Conservation (phyloP, 1,140 invertebrate species). For the Chironomus striatipennis region DNA sequence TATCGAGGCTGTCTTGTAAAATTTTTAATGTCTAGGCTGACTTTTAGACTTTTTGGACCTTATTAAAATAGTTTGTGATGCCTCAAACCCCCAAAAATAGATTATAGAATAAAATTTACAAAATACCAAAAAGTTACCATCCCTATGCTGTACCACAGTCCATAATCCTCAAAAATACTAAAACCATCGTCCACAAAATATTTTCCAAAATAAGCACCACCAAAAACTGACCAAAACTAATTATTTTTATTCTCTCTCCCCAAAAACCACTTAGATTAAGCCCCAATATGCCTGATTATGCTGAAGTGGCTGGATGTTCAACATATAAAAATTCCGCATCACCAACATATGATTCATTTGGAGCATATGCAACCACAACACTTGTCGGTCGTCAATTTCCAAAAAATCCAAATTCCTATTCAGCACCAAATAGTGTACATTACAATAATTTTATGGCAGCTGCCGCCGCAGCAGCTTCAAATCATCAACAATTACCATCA, state of each 20-base stretch:
- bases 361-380: conserved; percentile 40
- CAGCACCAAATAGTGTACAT: conserved; percentile 37
- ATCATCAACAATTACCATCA: background rate
- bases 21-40: background rate
- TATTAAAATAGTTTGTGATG: background rate
- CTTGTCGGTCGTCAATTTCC: conserved; percentile 32
- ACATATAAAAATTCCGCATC: conserved; percentile 38
- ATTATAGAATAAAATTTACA: no score
- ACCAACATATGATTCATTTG: conserved; percentile 39
- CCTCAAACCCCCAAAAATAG: no score
- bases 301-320: conserved; percentile 41
- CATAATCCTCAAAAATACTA: no score
- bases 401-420: conserved; percentile 33
- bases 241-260: no score
- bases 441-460: conserved; percentile 27
- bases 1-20: no score
- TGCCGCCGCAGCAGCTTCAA: background rate
- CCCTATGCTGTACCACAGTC: no score
- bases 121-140: no score
- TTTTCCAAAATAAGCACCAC: no score
- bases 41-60: background rate
- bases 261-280: conserved; percentile 34
- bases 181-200: no score
- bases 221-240: no score
- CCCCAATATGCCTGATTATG: conserved; percentile 43